Evolutionary conservation across 30 jellyfish, hydroid and myxozoan species (phyloP).

Genomic region (Mastigias papua): DNA sequence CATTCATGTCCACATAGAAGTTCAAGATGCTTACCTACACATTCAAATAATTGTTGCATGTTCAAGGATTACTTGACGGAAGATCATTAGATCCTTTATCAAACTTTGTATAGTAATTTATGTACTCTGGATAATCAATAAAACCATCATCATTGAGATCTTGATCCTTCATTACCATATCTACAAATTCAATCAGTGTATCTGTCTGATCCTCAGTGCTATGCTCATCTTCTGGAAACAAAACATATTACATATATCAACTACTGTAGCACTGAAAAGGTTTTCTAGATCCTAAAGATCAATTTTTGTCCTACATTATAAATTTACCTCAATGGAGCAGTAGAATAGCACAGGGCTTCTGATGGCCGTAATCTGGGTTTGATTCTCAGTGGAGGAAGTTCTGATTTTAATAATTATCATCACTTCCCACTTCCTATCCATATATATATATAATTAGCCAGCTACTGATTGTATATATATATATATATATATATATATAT

Average conservation of each 20-base stretch:
- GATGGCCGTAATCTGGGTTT: too few relatives aligned
- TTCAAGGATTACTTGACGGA: conserved; percentile 7
- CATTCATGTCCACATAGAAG: neutral
- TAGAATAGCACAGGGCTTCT: neutral
- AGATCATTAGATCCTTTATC: conserved; percentile 58
- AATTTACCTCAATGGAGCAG: neutral
- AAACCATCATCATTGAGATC: conserved; percentile 95
- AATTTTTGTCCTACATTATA: neutral
- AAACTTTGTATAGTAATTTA: conserved; percentile 86
- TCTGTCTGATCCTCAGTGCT: conserved; percentile 85
- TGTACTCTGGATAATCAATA: conserved; percentile 96
- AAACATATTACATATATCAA: neutral
- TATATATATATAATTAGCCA: too few relatives aligned
- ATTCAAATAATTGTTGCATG: neutral
- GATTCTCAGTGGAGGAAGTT: too few relatives aligned
- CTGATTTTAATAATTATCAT: too few relatives aligned
- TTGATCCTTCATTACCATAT: conserved; percentile 96
- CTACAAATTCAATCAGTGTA: conserved; percentile 93
- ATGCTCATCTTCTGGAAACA: conserved; percentile 28
- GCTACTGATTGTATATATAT: too few relatives aligned
- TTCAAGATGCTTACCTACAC: conserved; percentile 2
- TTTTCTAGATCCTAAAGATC: neutral
- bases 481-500: too few relatives aligned
- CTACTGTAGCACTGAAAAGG: neutral
- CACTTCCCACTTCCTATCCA: too few relatives aligned